Evolutionary conservation across 2,888 invertebrate species (phyloP).

Genomic region (Pycnomerus fuliginosus): DNA sequence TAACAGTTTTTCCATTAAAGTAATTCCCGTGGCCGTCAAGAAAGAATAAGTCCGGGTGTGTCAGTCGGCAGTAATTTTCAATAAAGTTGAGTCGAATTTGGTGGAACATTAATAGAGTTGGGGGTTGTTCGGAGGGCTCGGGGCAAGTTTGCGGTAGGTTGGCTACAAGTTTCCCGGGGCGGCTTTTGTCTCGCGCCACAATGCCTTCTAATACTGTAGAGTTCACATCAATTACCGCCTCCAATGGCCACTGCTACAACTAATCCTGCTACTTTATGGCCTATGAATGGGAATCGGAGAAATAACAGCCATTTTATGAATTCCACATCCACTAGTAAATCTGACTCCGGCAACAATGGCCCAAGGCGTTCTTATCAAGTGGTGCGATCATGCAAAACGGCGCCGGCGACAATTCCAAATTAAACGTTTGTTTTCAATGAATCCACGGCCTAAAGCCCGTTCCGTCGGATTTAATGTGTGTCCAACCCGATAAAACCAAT

Average conservation of each 20-base stretch:
- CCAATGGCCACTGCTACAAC: conserved; percentile 29
- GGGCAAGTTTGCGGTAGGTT: conserved; percentile 21
- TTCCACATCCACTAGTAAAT: conserved; percentile 21
- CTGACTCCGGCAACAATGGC: conserved; percentile 17
- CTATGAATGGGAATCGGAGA: conserved; percentile 27
- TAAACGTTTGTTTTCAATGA: conserved; percentile 13
- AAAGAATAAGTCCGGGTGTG: conserved; percentile 15
- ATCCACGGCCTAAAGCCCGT: conserved; percentile 1
- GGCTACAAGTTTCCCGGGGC: conserved; percentile 22
- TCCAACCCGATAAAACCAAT: background rate
- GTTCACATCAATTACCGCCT: conserved; percentile 23
- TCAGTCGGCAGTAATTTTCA: conserved; percentile 22
- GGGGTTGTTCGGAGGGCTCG: conserved; percentile 15
- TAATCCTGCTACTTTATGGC: conserved; percentile 26
- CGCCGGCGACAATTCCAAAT: conserved; percentile 8
- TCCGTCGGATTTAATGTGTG: conserved; percentile 1
- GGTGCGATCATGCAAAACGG: conserved; percentile 18
- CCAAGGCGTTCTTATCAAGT: conserved; percentile 11
- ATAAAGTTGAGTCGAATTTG: conserved; percentile 21
- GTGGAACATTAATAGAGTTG: conserved; percentile 22
- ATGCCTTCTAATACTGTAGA: conserved; percentile 24
- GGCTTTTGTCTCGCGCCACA: conserved; percentile 24
- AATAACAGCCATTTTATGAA: conserved; percentile 32
- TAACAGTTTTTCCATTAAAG: conserved; percentile 11
- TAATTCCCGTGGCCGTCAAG: background rate